These are phyloP conservation scores for Stenchaetothrips biformis DNA, from an alignment of 2,888 invertebrate genomes.

Conservation along the genomic window DNA sequence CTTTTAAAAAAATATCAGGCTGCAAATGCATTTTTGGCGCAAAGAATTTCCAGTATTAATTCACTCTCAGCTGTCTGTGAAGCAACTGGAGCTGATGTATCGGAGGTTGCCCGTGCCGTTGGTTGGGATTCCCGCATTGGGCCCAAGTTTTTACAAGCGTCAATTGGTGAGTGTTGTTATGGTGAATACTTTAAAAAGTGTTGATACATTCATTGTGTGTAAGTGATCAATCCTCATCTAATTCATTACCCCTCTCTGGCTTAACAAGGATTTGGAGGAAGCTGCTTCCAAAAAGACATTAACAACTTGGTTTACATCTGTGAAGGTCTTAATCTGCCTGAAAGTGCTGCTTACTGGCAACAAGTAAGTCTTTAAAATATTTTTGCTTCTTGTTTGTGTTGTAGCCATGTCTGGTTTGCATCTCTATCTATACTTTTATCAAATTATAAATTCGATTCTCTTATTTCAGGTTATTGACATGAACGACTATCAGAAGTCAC, in stretches of 20 bases:
- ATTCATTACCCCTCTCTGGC: constrained; percentile 26
- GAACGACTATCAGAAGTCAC: constrained; percentile 92
- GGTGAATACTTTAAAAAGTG: constrained; percentile 30
- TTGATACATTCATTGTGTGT: constrained; percentile 32
- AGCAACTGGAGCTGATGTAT: constrained; percentile 95
- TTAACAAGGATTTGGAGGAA: constrained; percentile 84
- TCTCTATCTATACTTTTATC: too few species aligned
- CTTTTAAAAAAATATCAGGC: constrained; percentile 57
- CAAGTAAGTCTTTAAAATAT: constrained; percentile 59
- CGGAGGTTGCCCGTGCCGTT: constrained; percentile 93
- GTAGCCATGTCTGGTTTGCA: neutral
- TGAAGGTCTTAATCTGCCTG: constrained; percentile 89
- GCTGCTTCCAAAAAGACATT: constrained; percentile 99
- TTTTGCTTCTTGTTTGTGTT: too few species aligned
- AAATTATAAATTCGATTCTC: neutral
- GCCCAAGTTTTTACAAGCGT: constrained; percentile 92
- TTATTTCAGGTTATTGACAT: constrained; percentile 78
- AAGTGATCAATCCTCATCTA: too few species aligned
- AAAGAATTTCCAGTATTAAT: constrained; percentile 97
- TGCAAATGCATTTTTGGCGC: constrained; percentile 97
- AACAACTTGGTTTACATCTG: constrained; percentile 95
- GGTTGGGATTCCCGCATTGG: constrained; percentile 94
- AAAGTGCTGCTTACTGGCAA: constrained; percentile 97
- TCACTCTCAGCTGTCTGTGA: constrained; percentile 97
- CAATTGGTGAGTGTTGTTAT: constrained; percentile 65